A percentile compares a stretch with the other conserved stretches of the same genome.
phyloP scores from a whole-genome alignment of 2,888 invertebrate genomes.

The Uropetala carovei region DNA sequence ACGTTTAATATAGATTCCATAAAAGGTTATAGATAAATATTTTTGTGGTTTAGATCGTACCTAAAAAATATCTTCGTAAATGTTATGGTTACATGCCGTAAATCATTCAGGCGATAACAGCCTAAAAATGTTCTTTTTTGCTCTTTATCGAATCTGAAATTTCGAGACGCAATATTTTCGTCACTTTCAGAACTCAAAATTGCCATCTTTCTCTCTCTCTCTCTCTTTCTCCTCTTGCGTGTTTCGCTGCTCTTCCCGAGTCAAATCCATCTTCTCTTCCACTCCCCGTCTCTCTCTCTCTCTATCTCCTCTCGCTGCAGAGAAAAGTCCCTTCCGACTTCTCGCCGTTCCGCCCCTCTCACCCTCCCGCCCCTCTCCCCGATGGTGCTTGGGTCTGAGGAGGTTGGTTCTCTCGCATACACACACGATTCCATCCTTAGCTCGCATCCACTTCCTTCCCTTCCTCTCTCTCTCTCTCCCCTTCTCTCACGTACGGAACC shows the following conservation, averaged over 20 bases:
- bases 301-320: background rate
- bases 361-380: background rate
- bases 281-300: background rate
- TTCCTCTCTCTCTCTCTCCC: background rate
- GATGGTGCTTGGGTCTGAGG: background rate
- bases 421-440: background rate
- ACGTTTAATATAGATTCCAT: too few species aligned
- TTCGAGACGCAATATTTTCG: constrained; percentile 20
- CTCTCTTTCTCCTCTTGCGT: background rate
- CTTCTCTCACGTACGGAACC: background rate
- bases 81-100: background rate
- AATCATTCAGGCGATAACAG: background rate
- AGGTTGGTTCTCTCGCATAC: background rate
- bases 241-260: background rate
- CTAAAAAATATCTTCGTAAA: background rate
- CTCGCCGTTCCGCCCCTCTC: background rate
- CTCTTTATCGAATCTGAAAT: constrained; percentile 28
- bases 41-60: background rate
- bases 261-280: background rate
- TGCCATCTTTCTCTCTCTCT: background rate
- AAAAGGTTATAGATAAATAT: too few species aligned
- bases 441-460: background rate
- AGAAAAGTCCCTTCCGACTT: background rate
- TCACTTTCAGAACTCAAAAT: background rate
- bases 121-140: background rate